Conservation (phyloP, 2,888 invertebrate genomes). For the Caenorhabditis sp. region DNA sequence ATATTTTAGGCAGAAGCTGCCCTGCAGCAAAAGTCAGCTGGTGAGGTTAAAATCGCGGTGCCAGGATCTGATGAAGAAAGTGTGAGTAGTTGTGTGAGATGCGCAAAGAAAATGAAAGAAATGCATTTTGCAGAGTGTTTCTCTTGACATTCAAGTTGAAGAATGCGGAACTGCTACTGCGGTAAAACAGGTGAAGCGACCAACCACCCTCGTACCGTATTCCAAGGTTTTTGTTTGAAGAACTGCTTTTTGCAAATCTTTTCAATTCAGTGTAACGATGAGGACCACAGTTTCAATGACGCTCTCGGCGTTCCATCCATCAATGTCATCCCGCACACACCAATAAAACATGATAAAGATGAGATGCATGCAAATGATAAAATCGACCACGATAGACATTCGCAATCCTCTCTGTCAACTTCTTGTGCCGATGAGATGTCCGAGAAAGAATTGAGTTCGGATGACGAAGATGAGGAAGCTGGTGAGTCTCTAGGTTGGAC, state of each 20-base stretch:
- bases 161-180: conserved; percentile 44
- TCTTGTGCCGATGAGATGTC: conserved; percentile 82
- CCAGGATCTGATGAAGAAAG: conserved; percentile 57
- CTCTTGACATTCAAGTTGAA: conserved; percentile 58
- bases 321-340: conserved; percentile 82
- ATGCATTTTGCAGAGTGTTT: conserved; percentile 48
- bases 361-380: conserved; percentile 14
- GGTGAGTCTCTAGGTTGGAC: conserved; percentile 19
- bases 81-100: conserved; percentile 15
- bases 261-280: conserved; percentile 29
- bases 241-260: too few relatives aligned
- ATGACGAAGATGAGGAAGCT: conserved; percentile 65
- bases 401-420: conserved; percentile 74
- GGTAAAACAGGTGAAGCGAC: conserved; percentile 58
- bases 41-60: conserved; percentile 35
- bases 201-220: conserved; percentile 52
- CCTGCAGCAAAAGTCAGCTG: conserved; percentile 11
- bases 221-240: too few relatives aligned
- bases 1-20: conserved; percentile 28
- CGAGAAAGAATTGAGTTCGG: conserved; percentile 71
- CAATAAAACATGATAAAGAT: conserved; percentile 71
- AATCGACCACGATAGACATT: conserved; percentile 18
- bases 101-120: background rate
- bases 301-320: conserved; percentile 79
- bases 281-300: conserved; percentile 57